Evolutionary conservation across 2,888 invertebrate genomes (phyloP), one percentile per base, ranked within the genome.

Genomic region (Blastobasis adustella): DNA sequence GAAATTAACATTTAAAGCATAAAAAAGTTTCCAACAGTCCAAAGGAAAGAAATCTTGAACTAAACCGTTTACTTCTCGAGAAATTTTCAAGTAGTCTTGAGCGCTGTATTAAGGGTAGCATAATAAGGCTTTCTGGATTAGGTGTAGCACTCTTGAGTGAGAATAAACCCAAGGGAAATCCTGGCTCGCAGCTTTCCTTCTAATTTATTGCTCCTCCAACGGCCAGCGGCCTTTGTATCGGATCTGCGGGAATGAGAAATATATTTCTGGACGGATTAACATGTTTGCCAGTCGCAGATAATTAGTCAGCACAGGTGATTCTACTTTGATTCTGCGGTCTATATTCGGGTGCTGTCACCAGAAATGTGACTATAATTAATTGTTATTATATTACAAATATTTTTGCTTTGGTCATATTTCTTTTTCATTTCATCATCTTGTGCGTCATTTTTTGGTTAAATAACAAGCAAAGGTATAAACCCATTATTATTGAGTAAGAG

Each of bases 71-170:
- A 79, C 77, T 81, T 76, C 67, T 67, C 72, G 72, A 80, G 81
- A 73, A 87, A 85, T 86, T 83, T 85, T 86, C 87, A 87, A 87
- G 86, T 84, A 84, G 80, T 84, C 85, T 82, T 81, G 85, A 87
- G 83, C 81, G 73, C 76, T 75, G 86, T 84, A 85, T 87, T 87
- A 86, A 84, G 87, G 86, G 84, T 77, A 81, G 87, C 76, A 85
- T 88, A 88, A 88, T 87, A 88, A 86, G 88, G 85, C 86, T 86
- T 87, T 85, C 81, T 81, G 88, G 88, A 88, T 88, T 88, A 88
- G 85, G 80, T 80, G 83, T 74, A 79, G 79, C 82, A 82, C 82
- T 83, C 85, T 85, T 87, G 86, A 88, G 85, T 86, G 86, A 76
- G 88, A 86, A 86, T 88, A 87, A 88, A 79, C 88, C 82, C 88